These are phyloP conservation scores for Drosophila anomalata DNA, from an alignment of 2,888 invertebrate species.

Conservation along the genomic window DNA sequence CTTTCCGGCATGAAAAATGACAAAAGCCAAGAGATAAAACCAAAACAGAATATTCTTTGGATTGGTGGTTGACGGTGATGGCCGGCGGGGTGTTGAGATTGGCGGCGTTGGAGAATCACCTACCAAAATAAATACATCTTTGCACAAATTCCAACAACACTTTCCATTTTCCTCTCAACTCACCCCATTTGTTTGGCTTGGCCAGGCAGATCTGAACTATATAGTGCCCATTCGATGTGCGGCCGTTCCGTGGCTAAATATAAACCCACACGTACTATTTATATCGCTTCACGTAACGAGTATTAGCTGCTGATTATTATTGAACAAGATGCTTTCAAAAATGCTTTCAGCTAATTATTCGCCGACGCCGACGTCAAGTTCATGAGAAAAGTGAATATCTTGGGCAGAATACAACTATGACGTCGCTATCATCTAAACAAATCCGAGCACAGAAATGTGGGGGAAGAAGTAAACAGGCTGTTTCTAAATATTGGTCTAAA, in stretches of 20 bases:
- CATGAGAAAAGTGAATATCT: slow-evolving; percentile 44
- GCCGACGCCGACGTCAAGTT: slow-evolving; percentile 75
- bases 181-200: slow-evolving; percentile 36
- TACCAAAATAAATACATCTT: slow-evolving; percentile 21
- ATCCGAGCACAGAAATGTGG: slow-evolving; percentile 32
- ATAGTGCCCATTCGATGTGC: slow-evolving; percentile 16
- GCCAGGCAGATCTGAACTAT: slow-evolving; percentile 21
- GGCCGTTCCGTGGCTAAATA: slow-evolving; percentile 60
- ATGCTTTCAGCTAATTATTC: slow-evolving; percentile 60
- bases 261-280: slow-evolving; percentile 60
- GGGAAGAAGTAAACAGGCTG: slow-evolving; percentile 48
- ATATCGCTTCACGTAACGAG: slow-evolving; percentile 69
- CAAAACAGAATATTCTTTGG: slow-evolving; percentile 39
- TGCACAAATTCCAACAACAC: slow-evolving; percentile 14
- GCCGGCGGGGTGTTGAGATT: slow-evolving; percentile 4
- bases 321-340: slow-evolving; percentile 63
- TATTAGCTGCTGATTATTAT: slow-evolving; percentile 67
- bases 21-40: slow-evolving; percentile 38
- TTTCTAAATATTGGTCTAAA: slow-evolving; percentile 36
- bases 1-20: slow-evolving; percentile 71
- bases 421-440: slow-evolving; percentile 41
- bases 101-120: slow-evolving; percentile 18
- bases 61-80: slow-evolving; percentile 23
- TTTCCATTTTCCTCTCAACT: slow-evolving; percentile 4
- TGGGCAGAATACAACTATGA: slow-evolving; percentile 43